Evolutionary conservation across 2,888 invertebrate genomes (phyloP), one percentile per base, ranked within the genome.

Genomic region (Synanthedon vespiformis): DNA sequence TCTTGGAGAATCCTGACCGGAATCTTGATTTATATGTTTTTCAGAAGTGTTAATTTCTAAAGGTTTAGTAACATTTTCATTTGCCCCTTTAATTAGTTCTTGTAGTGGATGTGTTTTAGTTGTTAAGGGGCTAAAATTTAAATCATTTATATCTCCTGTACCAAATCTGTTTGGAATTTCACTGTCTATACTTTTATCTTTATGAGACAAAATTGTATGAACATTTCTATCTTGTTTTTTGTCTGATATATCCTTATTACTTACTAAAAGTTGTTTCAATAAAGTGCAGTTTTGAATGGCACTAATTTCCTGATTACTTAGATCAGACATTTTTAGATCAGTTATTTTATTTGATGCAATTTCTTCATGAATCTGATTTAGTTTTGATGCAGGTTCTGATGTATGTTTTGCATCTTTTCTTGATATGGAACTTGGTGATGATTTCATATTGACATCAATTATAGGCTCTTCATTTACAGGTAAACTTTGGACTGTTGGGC

Each of bases 1-100:
- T 64, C 91, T 70, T 53, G 89, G 89, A 34, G 89, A 89, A 65
- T 88, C 88, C 73, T 87, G 87, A 49, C 83, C 86, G 52, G 84
- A 80, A 56, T 78, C 79, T 63, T 77, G 78, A 70, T 71, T 76
- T 18, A 72, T 62, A 44, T 72, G 55, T 63, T 82, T 83, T 54
- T 86, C 84, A 56, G 80, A 70, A 55, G 85, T 77, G 55, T 71
- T 76, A 50, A 89, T 85, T 75, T 89, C 88, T 66, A 88, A 65
- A n/a, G 88, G 87, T 61, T 80, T 81, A 56, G 77, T 78, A 52
- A 83, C 57, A 63, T 64, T 79, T 56, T 82, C 80, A 62, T 66
- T 72, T 16, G 66, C 59, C 61, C 71, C 73, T 57, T 68, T 73
- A 60, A 64, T 62, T 55, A 74, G 58, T 51, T 77, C 75, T 57